phyloP scores from a whole-genome alignment of 2,113 vertebrate species.

The Tamias sibiricus region DNA sequence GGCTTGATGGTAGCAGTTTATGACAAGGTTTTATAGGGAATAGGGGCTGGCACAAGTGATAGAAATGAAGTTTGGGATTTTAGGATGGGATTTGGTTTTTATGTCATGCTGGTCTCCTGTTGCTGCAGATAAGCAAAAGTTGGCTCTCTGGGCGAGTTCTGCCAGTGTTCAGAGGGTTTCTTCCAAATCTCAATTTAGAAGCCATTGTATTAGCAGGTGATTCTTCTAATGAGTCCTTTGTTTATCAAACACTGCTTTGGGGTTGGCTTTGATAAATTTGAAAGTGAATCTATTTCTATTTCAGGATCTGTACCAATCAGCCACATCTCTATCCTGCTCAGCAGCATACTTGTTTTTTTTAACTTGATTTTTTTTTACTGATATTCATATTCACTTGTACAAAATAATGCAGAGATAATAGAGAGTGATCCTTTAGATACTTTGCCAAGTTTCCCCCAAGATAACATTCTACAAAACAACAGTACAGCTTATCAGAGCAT shows the following conservation, averaged over 20 bases:
- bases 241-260: neutral
- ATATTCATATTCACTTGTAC: neutral
- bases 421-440: neutral
- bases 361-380: neutral
- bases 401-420: neutral
- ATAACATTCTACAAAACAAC: neutral
- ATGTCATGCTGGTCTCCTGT: neutral
- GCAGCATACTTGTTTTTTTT: neutral
- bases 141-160: neutral
- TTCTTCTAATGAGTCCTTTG: neutral
- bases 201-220: neutral
- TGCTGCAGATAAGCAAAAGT: neutral
- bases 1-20: neutral
- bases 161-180: neutral
- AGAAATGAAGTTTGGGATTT: slow-evolving; percentile 10
- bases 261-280: neutral
- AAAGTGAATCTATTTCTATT: neutral
- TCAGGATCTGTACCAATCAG: neutral
- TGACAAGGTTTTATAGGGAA: neutral
- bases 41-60: neutral
- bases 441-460: neutral
- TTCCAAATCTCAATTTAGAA: neutral
- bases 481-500: neutral
- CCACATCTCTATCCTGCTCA: neutral
- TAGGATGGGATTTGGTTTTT: neutral